Base-by-base conservation (phyloP, 2,113 vertebrate genomes). In the Nettapus auritus region DNA sequence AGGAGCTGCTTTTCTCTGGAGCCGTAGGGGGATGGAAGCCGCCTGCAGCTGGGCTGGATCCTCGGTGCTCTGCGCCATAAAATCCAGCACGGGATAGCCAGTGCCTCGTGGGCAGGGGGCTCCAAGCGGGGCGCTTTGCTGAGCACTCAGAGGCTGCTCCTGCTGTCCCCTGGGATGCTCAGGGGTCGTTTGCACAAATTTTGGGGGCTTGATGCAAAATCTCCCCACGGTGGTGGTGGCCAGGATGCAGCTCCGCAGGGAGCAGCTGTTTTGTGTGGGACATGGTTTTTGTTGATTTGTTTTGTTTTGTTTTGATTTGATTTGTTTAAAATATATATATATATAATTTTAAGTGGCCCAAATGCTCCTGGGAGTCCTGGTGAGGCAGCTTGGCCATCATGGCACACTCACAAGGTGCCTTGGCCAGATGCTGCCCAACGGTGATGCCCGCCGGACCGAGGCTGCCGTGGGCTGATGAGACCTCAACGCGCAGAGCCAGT, bases 41-140 rank as follows among this genome's bases (percentile, higher is more conserved):
- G 22, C 73, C 25, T 2, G 56, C 90, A 93, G 89, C 69, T 93
- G 91, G 78, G 82, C 94, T 14, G 2, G 85, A 6, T 75, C n/a
- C 85, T 48, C 59, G 77, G 81, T 18, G 21, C n/a, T 86, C 73
- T 62, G 69, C 31, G 0, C 15, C 3, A 1, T 62, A 38, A 83
- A 86, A 79, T 64, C 4, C 23, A 88, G 53, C 40, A 3, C 0
- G 9, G 76, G 76, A n/a, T 0, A 2, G 68, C 63, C 4, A 6
- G 20, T 0, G 36, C 29, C 70, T 73, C 29, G 70, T 31, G 3
- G 19, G 64, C 81, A 79, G 44, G 60, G 69, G 53, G 26, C 63
- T 82, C 6, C 0, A n/a, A 6, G 64, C 1, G 11, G 46, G n/a
- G 20, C 22, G 31, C n/a, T 93, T 36, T 50, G 18, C 11, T 1